A percentile compares a stretch with the other conserved stretches of the same genome.
Conservation (phyloP, 37 sponge, comb jelly and placozoan species). For the Spongilla lacustris region DNA sequence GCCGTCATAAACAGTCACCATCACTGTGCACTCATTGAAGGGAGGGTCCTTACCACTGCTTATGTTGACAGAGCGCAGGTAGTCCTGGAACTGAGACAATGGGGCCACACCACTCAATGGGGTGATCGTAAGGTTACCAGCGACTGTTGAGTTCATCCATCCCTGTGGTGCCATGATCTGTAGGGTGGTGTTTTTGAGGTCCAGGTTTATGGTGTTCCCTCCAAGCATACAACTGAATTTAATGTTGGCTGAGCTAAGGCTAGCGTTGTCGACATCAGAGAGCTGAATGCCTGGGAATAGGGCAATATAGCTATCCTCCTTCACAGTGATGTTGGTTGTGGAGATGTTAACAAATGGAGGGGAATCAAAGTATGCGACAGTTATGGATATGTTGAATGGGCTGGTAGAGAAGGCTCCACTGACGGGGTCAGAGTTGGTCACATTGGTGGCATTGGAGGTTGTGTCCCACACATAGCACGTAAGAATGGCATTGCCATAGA, state of each 20-base stretch:
- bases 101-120: slow-evolving; percentile 2
- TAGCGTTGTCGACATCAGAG: slow-evolving; percentile 38
- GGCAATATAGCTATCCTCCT: slow-evolving; percentile 24
- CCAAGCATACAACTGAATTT: slow-evolving; percentile 25
- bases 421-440: slow-evolving; percentile 19
- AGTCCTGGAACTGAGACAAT: slow-evolving; percentile 15
- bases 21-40: slow-evolving; percentile 8
- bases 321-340: slow-evolving; percentile 7
- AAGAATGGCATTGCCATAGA: slow-evolving; percentile 24
- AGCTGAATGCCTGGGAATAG: slow-evolving; percentile 34
- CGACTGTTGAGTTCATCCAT: neutral
- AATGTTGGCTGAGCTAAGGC: slow-evolving; percentile 23
- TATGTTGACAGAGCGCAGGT: slow-evolving; percentile 28
- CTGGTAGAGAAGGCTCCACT: slow-evolving; percentile 51
- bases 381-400: neutral
- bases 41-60: slow-evolving; percentile 40
- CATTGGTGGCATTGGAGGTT: slow-evolving; percentile 9
- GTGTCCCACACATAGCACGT: slow-evolving; percentile 49
- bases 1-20: slow-evolving; percentile 37
- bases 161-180: neutral
- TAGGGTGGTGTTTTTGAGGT: neutral
- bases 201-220: neutral
- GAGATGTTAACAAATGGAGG: slow-evolving; percentile 35
- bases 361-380: slow-evolving; percentile 41
- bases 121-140: neutral